Evolutionary conservation across 2,797 vertebrate species (phyloP).

Genomic region (Aphelocoma californica): DNA sequence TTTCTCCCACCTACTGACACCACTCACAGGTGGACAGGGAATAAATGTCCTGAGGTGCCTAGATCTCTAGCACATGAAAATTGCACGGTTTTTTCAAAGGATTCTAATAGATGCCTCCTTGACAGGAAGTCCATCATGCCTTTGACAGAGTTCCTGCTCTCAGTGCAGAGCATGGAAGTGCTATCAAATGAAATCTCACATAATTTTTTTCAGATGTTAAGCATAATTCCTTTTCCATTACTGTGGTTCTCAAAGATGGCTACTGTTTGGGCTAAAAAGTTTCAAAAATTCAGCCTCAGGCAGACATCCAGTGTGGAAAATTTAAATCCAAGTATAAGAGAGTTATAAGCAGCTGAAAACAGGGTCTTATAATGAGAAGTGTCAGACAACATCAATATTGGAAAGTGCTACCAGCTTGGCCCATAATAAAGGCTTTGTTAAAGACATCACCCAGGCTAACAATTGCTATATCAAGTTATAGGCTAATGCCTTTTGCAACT

Average conservation of each 20-base stretch:
- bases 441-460: conserved; percentile 11
- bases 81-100: neutral
- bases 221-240: neutral
- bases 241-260: conserved; percentile 15
- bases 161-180: neutral
- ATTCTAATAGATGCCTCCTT: neutral
- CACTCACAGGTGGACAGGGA: neutral
- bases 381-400: conserved; percentile 26
- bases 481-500: conserved; percentile 52
- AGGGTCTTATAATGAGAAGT: conserved; percentile 34
- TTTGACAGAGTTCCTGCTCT: neutral
- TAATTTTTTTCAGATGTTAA: conserved; percentile 59
- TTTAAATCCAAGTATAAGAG: conserved; percentile 10
- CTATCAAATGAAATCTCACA: conserved; percentile 24
- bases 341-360: conserved; percentile 28
- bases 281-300: conserved; percentile 36
- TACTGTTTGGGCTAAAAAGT: conserved; percentile 45
- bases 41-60: neutral
- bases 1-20: neutral
- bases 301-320: conserved; percentile 45
- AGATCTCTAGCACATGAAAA: neutral
- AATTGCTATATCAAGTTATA: conserved; percentile 36
- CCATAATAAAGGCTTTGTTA: conserved; percentile 51
- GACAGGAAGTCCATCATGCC: neutral
- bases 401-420: conserved; percentile 44